Conservation (phyloP, 2,888 invertebrate genomes). For the Scrobipalpa costella region DNA sequence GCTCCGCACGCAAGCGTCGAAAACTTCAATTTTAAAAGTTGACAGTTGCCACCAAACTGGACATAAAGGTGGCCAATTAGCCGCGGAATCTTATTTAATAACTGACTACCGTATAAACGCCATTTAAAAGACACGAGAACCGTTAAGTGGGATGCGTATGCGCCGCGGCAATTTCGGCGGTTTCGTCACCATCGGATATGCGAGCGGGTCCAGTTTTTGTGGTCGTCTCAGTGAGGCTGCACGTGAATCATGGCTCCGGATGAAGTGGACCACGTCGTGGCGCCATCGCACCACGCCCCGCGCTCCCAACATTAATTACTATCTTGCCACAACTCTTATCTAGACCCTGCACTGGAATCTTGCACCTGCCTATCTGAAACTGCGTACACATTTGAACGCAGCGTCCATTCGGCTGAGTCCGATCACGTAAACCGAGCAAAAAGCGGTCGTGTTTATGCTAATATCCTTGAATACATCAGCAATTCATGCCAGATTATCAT, state of each 20-base stretch:
- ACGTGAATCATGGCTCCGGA: slow-evolving; percentile 61
- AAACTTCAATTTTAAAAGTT: slow-evolving; percentile 57
- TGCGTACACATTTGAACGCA: slow-evolving; percentile 24
- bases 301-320: slow-evolving; percentile 66
- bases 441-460: slow-evolving; percentile 21
- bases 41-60: slow-evolving; percentile 51
- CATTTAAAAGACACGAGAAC: slow-evolving; percentile 67
- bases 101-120: slow-evolving; percentile 72
- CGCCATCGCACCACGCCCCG: slow-evolving; percentile 73
- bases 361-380: slow-evolving; percentile 38
- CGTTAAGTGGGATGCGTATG: slow-evolving; percentile 70
- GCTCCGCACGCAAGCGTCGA: slow-evolving; percentile 41
- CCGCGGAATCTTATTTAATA: slow-evolving; percentile 70
- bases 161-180: slow-evolving; percentile 48
- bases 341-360: slow-evolving; percentile 39
- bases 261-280: slow-evolving; percentile 60
- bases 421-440: slow-evolving; percentile 19
- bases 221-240: slow-evolving; percentile 48
- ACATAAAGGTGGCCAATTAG: slow-evolving; percentile 67
- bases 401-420: slow-evolving; percentile 10
- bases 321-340: slow-evolving; percentile 57
- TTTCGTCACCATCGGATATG: slow-evolving; percentile 69
- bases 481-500: slow-evolving; percentile 20
- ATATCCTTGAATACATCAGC: slow-evolving; percentile 21
- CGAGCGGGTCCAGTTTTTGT: slow-evolving; percentile 60